Evolutionary conservation across 2,888 invertebrate species (phyloP).

Genomic region (Hypomecis atomaria): DNA sequence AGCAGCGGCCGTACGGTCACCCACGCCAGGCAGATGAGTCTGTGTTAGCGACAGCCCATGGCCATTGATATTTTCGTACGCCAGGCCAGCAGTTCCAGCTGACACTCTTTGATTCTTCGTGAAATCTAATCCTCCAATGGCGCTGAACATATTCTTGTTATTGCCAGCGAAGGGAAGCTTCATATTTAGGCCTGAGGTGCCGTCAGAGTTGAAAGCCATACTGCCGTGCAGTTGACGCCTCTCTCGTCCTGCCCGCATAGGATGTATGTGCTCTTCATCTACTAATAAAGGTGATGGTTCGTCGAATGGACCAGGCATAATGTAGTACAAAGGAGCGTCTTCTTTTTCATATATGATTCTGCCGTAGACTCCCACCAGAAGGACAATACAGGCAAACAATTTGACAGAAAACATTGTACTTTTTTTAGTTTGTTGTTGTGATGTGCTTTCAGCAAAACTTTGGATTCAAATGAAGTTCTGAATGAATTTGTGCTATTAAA

Average conservation of each 20-base stretch:
- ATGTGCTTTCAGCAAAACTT: conserved; percentile 1
- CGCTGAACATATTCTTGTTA: conserved; percentile 54
- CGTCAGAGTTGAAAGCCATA: conserved; percentile 48
- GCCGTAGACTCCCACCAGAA: conserved; percentile 19
- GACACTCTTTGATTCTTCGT: conserved; percentile 40
- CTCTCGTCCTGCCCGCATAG: conserved; percentile 26
- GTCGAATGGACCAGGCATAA: conserved; percentile 4
- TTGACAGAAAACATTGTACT: conserved; percentile 6
- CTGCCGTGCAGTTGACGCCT: conserved; percentile 48
- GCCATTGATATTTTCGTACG: conserved; percentile 57
- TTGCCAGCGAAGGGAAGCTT: conserved; percentile 52
- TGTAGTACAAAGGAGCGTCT: conserved; percentile 5
- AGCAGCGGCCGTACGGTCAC: conserved; percentile 53
- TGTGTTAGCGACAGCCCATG: conserved; percentile 55
- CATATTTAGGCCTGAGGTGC: conserved; percentile 42
- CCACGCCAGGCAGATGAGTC: conserved; percentile 54
- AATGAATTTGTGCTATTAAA: not conserved
- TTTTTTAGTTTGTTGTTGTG: not conserved
- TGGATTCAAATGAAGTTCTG: conserved; percentile 11
- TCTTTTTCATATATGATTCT: conserved; percentile 18
- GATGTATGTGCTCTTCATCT: conserved; percentile 18
- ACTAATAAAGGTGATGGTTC: conserved; percentile 6
- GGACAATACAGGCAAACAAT: conserved; percentile 16
- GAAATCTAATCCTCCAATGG: conserved; percentile 47
- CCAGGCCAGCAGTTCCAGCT: conserved; percentile 54